Evolutionary conservation across 2,113 vertebrate species (phyloP).

Genomic region (Tauraco erythrolophus): DNA sequence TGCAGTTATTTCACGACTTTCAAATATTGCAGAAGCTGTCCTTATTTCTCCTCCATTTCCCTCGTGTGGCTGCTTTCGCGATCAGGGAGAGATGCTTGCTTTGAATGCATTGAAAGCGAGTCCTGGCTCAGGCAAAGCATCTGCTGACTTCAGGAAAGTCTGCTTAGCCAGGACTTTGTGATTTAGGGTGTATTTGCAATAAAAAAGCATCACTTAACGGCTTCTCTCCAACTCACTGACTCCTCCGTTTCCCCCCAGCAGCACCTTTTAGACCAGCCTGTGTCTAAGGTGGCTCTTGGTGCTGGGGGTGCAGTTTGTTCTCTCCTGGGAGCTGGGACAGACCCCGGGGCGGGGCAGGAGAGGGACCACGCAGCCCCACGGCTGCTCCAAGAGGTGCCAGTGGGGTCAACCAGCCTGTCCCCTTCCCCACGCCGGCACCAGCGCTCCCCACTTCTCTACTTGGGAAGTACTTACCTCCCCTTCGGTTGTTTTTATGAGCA

Average conservation of each 20-base stretch:
- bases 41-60: not conserved
- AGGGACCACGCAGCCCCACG: rapidly evolving
- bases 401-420: not conserved
- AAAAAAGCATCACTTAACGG: rapidly evolving
- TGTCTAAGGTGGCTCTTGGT: not conserved
- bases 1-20: not conserved
- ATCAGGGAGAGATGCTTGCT: not conserved
- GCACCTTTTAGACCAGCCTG: not conserved
- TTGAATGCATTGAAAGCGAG: not conserved
- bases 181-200: not conserved
- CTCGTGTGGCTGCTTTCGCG: not conserved
- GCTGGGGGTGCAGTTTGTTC: not conserved
- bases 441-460: not conserved
- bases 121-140: not conserved
- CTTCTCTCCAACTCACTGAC: not conserved
- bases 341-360: not conserved
- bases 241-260: not conserved
- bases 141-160: not conserved
- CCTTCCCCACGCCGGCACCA: not conserved
- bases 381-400: not conserved
- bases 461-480: slow-evolving; percentile 74
- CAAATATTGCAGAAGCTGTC: not conserved
- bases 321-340: not conserved
- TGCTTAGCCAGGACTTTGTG: not conserved
- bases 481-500: slow-evolving; percentile 81